Evolutionary conservation across 2,797 vertebrate genomes (phyloP), one percentile per base, ranked within the genome.

Genomic region (Staurois parvus): DNA sequence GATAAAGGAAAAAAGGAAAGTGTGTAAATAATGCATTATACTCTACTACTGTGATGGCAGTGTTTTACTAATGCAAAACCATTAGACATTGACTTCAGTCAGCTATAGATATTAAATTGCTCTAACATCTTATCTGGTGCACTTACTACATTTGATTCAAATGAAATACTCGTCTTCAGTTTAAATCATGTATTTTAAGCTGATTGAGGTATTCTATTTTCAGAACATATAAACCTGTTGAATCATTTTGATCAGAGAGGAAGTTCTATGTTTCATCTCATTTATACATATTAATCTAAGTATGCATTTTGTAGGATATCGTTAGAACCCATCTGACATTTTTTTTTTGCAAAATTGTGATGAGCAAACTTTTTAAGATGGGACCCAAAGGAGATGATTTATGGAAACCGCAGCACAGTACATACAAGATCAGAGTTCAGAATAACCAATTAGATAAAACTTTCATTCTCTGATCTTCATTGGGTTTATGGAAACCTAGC

Each of bases 1-100:
- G 89, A 76, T 89, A 86, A 30, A 85, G 81, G 59, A 77, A 52
- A n/a, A 0, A 42, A 68, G 48, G 5, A 29, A 26, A 84, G 21
- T 69, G 40, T 78, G 56, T 56, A 42, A 67, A 83, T 42, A 67
- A 78, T 78, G 15, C 37, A 29, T 72, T 77, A 34, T 28, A 56
- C 17, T 66, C 24, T 77, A 56, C 9, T 52, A 42, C 56, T 32
- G 15, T 69, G 9, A 83, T 34, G 66, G 37, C 81, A 83, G 30
- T 81, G 48, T 24, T 82, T 62, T 40, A 12, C 70, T 74, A 82
- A 74, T 74, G 56, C n/a, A 66, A 28, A 42, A 74, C 34, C 56
- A 82, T 66, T 45, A 82, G 70, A 74, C 42, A 45, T 64, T n/a
- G 72, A 11, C 17, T 21, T 29, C 32, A 42, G 32, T 26, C 78